Evolutionary conservation across 2,888 invertebrate genomes (phyloP), one percentile per base, ranked within the genome.

Genomic region (Drosophila phalerata): DNA sequence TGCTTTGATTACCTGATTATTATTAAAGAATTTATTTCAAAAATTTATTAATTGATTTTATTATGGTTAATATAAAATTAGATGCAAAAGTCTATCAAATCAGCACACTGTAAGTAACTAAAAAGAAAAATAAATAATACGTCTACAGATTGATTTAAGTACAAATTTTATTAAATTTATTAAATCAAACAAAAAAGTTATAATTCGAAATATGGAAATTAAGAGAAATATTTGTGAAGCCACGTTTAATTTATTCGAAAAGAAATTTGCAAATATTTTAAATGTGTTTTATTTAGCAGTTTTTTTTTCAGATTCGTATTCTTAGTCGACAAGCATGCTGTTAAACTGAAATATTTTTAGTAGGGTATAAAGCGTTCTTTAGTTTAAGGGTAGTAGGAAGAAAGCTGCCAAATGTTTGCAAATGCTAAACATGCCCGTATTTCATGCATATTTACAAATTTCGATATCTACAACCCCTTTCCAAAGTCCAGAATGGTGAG

Each of bases 341-440:
- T 9, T 10, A 17, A 40, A 19, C 4, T 38, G 19, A 49, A 30
- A n/a, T 43, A 57, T n/a, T 30, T 49, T 43, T 0, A 28, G 5
- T 10, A 55, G 43, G n/a, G 61, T 34, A 48, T 52, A 13, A 43
- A 28, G 22, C 15, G n/a, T 42, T 52, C 38, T 42, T 15, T 6
- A 42, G 19, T 11, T 15, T 10, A 55, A 57, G 11, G 53, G 57
- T n/a, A 17, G 11, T 30, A 8, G 32, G 30, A 37, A 38, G 37
- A 47, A 62, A 65, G 68, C 70, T 66, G 49, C 52, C 61, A 73
- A 83, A 72, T 85, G 88, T 85, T 85, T 88, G 86, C 81, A 75
- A 82, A 88, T 88, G 81, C 86, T 83, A 85, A 85, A 86, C 88
- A 85, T 85, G 88, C 75, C 88, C 77, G 81, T 86, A 88, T 86